Evolutionary conservation across 2,797 vertebrate species (phyloP).

Genomic region (Alouatta caraya): DNA sequence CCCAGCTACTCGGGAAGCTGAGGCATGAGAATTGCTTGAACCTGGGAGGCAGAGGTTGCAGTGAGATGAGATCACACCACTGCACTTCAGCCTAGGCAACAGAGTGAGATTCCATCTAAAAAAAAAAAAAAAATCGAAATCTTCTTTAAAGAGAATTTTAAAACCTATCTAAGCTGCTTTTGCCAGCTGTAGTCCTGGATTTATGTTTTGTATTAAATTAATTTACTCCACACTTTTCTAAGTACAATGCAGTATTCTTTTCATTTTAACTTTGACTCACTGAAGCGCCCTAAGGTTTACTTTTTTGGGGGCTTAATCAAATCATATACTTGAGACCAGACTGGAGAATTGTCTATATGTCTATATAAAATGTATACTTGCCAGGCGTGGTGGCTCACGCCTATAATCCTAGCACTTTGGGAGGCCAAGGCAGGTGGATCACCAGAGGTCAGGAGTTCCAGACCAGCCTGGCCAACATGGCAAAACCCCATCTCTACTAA

Average conservation of each 20-base stretch:
- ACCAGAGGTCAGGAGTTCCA: no score
- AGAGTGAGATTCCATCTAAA: no score
- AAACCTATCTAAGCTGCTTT: slow-evolving; percentile 9
- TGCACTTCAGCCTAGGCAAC: no score
- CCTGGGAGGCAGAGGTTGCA: no score
- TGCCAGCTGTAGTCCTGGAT: neutral
- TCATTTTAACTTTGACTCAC: slow-evolving; percentile 9
- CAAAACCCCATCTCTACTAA: no score
- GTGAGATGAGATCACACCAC: no score
- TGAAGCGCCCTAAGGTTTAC: neutral
- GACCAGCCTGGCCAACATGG: no score
- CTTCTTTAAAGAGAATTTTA: slow-evolving; percentile 10
- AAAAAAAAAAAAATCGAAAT: neutral
- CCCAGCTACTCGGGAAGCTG: no score
- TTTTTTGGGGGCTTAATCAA: neutral
- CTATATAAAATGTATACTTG: neutral
- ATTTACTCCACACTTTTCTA: slow-evolving; percentile 52
- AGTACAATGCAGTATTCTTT: neutral
- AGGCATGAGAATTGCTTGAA: no score
- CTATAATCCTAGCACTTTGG: no score
- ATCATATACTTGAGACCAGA: neutral
- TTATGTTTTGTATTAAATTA: slow-evolving; percentile 52
- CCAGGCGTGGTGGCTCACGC: no score
- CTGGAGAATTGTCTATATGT: neutral
- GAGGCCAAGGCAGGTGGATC: no score